phyloP scores from a whole-genome alignment of 2,797 vertebrate genomes.

The Luscinia luscinia region DNA sequence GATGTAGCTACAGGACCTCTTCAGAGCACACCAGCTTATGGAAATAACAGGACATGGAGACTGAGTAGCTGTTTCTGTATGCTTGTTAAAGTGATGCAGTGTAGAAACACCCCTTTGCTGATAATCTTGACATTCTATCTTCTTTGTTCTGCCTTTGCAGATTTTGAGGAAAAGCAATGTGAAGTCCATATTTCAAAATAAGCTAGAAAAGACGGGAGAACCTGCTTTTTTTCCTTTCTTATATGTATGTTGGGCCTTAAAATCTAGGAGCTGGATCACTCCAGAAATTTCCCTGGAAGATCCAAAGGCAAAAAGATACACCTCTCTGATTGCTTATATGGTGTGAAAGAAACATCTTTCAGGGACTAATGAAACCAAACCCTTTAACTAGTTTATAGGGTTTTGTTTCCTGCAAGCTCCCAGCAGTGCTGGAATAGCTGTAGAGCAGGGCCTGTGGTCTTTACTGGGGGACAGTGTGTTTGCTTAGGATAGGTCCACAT shows the following conservation, averaged over 20 bases:
- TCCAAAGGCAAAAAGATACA: background rate
- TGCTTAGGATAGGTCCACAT: background rate
- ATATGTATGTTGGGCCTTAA: background rate
- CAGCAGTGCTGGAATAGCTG: background rate
- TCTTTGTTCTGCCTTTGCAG: background rate
- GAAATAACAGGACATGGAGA: background rate
- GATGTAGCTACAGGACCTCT: background rate
- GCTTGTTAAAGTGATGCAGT: background rate
- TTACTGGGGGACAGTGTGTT: background rate
- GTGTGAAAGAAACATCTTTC: background rate
- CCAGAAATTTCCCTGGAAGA: background rate
- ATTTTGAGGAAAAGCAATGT: background rate
- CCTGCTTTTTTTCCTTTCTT: background rate
- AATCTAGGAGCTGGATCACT: background rate
- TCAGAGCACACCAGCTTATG: background rate
- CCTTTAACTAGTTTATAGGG: background rate
- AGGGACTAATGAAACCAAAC: background rate
- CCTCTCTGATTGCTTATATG: background rate
- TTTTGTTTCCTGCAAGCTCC: background rate
- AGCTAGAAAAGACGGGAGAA: background rate
- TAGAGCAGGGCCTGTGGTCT: rapidly evolving
- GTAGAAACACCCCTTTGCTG: background rate
- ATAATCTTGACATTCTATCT: background rate
- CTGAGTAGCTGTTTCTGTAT: background rate
- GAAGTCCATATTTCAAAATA: background rate